A percentile compares a stretch with the other conserved stretches of the same genome.
Conservation (phyloP, 2,797 vertebrate genomes). For the Trichosurus vulpecula region DNA sequence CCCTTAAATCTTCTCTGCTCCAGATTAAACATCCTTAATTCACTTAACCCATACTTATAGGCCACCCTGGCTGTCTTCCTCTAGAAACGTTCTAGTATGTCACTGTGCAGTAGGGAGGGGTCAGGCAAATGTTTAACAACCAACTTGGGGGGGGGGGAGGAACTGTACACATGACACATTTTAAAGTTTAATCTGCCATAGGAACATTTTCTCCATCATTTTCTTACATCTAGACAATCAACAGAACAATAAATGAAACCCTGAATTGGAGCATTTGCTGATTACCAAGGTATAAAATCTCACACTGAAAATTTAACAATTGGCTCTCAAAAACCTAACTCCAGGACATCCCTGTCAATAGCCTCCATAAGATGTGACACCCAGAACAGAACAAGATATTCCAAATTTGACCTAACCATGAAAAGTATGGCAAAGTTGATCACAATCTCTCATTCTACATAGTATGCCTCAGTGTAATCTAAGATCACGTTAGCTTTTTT, state of each 20-base stretch:
- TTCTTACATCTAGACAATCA: neutral
- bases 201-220: neutral
- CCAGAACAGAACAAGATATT: neutral
- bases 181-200: neutral
- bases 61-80: neutral
- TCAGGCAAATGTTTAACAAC: neutral
- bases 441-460: neutral
- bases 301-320: neutral
- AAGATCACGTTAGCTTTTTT: neutral
- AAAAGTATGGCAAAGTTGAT: neutral
- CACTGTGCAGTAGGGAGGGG: neutral
- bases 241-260: neutral
- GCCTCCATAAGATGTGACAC: neutral
- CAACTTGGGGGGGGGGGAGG: rapidly evolving
- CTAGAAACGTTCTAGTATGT: neutral
- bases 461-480: neutral
- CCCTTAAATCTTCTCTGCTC: neutral
- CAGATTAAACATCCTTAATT: neutral
- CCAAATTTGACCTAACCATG: neutral
- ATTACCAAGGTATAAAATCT: neutral
- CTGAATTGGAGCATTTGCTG: neutral
- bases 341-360: neutral
- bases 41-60: neutral
- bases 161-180: neutral
- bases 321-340: neutral